Conservation (phyloP, 2,113 vertebrate species). For the Tupaia tana region DNA sequence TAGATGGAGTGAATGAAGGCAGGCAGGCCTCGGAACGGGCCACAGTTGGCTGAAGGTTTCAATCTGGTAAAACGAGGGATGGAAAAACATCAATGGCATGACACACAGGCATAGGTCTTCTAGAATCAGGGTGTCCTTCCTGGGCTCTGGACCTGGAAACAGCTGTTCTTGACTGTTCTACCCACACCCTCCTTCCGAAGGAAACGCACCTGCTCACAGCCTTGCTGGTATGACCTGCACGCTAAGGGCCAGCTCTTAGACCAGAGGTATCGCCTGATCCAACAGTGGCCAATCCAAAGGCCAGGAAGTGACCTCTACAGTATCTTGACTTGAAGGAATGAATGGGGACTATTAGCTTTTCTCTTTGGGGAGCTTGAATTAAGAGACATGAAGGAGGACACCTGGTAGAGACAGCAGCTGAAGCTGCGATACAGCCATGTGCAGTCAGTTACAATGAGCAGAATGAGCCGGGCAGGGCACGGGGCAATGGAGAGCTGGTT, state of each 20-base stretch:
- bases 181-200: background rate
- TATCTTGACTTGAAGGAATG: background rate
- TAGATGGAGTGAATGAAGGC: conserved; percentile 88
- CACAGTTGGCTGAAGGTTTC: conserved; percentile 92
- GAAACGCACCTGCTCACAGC: background rate
- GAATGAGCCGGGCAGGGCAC: background rate
- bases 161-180: background rate
- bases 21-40: conserved; percentile 92
- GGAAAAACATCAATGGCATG: background rate
- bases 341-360: background rate
- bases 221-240: background rate
- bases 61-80: conserved; percentile 83
- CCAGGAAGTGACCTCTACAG: background rate
- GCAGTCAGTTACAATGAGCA: background rate
- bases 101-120: background rate
- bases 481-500: background rate
- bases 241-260: background rate
- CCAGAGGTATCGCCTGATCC: background rate
- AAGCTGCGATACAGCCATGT: background rate
- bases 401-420: background rate
- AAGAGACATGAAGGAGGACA: background rate
- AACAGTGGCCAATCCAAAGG: background rate
- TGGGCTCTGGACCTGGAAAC: background rate
- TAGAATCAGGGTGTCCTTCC: background rate
- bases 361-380: background rate